Evolutionary conservation across 1,140 invertebrate genomes (phyloP).

Genomic region (Nephila pilipes): DNA sequence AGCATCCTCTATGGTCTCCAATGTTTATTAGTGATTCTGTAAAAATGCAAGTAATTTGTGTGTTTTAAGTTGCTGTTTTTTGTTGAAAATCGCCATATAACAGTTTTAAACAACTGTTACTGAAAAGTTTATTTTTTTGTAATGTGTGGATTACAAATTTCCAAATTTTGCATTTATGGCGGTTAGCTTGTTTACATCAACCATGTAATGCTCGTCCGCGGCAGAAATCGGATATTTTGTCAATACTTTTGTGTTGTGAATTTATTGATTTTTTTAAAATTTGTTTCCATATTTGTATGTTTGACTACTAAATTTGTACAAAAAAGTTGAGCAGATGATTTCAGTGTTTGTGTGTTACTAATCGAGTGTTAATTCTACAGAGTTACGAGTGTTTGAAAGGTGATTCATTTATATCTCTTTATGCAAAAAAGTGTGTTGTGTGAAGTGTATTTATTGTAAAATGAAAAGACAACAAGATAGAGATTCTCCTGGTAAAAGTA

Average conservation of each 20-base stretch:
- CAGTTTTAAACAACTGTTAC: neutral
- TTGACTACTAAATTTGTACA: conserved; percentile 22
- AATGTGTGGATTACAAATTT: conserved; percentile 24
- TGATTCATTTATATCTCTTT: conserved; percentile 59
- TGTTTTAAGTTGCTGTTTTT: neutral
- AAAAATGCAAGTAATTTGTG: neutral
- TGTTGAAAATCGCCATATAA: neutral
- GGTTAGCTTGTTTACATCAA: conserved; percentile 58
- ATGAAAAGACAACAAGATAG: conserved; percentile 79
- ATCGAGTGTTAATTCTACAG: conserved; percentile 15
- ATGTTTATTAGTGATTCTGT: conserved; percentile 4
- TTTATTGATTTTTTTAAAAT: conserved; percentile 37
- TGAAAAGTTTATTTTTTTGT: neutral
- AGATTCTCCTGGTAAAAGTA: conserved; percentile 78
- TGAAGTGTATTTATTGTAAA: conserved; percentile 57
- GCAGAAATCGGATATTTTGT: conserved; percentile 30
- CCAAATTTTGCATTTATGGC: conserved; percentile 33
- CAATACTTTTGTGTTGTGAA: conserved; percentile 67
- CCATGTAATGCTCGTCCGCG: conserved; percentile 39
- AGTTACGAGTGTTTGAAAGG: conserved; percentile 57
- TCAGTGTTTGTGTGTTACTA: conserved; percentile 53
- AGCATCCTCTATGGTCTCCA: conserved; percentile 23
- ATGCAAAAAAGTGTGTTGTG: conserved; percentile 57
- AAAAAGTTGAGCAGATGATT: conserved; percentile 20
- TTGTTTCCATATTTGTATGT: conserved; percentile 38